Evolutionary conservation across 2,888 invertebrate genomes (phyloP).

Genomic region (Seira ritae): DNA sequence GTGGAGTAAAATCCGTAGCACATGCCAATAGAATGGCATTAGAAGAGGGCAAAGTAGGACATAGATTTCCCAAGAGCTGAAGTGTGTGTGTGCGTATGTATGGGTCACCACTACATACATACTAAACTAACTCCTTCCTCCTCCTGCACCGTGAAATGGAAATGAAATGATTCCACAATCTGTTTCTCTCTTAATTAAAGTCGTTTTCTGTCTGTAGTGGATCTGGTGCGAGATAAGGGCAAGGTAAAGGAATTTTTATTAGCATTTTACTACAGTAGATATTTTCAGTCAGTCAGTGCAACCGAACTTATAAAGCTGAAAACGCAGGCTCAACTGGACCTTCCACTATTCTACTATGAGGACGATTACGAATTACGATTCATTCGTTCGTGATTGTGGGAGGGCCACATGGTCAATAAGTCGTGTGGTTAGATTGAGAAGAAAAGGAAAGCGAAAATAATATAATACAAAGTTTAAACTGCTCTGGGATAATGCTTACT

Average conservation of each 20-base stretch:
- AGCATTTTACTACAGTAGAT: not conserved
- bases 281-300: too few species aligned
- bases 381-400: conserved; percentile 16
- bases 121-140: too few species aligned
- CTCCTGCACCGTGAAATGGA: not conserved
- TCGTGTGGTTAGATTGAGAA: not conserved
- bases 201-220: conserved; percentile 4
- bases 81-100: too few species aligned
- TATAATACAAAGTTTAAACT: too few species aligned
- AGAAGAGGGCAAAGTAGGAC: not conserved
- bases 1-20: not conserved
- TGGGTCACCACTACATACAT: too few species aligned
- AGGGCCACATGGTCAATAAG: conserved; percentile 14
- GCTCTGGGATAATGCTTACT: not conserved
- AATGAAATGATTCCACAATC: conserved; percentile 13
- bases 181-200: conserved; percentile 8
- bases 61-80: too few species aligned
- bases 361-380: not conserved
- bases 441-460: not conserved
- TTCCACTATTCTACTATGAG: too few species aligned
- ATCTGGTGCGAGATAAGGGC: not conserved
- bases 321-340: too few species aligned
- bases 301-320: too few species aligned
- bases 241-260: conserved; percentile 11
- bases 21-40: too few species aligned